phyloP scores from a whole-genome alignment of 2,888 invertebrate genomes.

The Cryptocheilus praepositus region DNA sequence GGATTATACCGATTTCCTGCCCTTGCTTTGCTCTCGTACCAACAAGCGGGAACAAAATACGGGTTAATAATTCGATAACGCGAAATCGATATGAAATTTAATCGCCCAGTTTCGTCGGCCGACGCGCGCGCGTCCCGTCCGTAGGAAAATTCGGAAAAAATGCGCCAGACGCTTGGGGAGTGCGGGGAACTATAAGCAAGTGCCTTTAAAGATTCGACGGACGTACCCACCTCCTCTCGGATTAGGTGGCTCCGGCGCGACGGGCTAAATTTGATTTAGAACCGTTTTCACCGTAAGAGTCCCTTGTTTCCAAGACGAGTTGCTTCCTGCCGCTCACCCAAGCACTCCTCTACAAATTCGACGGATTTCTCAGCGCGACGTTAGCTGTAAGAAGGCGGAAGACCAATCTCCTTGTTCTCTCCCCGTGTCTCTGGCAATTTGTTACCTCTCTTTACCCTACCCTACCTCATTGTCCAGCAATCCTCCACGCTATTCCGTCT shows the following conservation, averaged over 20 bases:
- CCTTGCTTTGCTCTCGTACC: too few species aligned
- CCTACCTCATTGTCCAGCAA: too few species aligned
- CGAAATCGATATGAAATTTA: too few species aligned
- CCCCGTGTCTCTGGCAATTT: conserved; percentile 29
- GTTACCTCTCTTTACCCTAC: conserved; percentile 16
- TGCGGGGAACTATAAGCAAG: background rate
- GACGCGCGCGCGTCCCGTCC: background rate
- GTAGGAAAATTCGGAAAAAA: background rate
- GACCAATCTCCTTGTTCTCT: conserved; percentile 33
- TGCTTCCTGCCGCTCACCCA: conserved; percentile 32
- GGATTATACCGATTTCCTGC: too few species aligned
- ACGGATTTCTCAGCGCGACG: conserved; percentile 50
- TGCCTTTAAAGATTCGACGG: background rate
- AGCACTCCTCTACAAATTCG: conserved; percentile 52
- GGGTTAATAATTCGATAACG: too few species aligned
- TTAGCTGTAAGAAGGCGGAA: conserved; percentile 44
- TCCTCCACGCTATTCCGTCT: too few species aligned
- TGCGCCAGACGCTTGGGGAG: background rate
- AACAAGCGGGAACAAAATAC: too few species aligned
- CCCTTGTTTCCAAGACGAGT: conserved; percentile 38
- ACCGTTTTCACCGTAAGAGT: conserved; percentile 18
- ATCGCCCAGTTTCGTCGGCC: too few species aligned
- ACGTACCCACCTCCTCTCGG: background rate
- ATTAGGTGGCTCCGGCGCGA: background rate
- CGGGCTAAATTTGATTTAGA: conserved; percentile 30